These are phyloP conservation scores for Centropus unirufus DNA, from an alignment of 2,113 vertebrate species.

Conservation along the genomic window DNA sequence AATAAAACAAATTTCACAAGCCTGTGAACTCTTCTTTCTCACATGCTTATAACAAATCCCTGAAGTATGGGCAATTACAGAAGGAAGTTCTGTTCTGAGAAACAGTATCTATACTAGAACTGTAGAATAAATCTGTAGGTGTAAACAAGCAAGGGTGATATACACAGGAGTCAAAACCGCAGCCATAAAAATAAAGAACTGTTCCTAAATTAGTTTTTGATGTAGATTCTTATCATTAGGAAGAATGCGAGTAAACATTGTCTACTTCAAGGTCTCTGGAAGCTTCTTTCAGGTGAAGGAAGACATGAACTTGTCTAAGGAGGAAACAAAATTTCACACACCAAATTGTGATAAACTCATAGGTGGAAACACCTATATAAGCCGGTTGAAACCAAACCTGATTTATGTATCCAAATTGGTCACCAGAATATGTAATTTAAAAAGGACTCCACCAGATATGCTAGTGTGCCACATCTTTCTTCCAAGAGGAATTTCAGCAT, in stretches of 20 bases:
- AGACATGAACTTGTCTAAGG: neutral
- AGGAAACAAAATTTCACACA: neutral
- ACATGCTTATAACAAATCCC: neutral
- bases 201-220: too few species aligned
- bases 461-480: neutral
- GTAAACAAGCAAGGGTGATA: neutral
- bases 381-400: neutral
- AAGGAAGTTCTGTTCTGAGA: neutral
- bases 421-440: neutral
- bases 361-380: neutral
- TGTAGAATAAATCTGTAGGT: neutral
- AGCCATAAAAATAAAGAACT: neutral
- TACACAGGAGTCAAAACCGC: neutral
- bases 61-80: fast-evolving
- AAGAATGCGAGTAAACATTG: neutral
- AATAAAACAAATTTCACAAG: neutral
- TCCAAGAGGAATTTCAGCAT: neutral
- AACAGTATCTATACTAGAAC: neutral
- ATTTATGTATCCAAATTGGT: neutral
- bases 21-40: neutral
- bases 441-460: neutral
- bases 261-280: neutral
- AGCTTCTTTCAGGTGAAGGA: neutral
- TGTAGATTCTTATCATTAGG: neutral
- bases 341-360: neutral